Percentiles rank a stretch among this genome's conserved stretches.
Conservation (phyloP, 2,113 vertebrate species). For the Felis chaus region DNA sequence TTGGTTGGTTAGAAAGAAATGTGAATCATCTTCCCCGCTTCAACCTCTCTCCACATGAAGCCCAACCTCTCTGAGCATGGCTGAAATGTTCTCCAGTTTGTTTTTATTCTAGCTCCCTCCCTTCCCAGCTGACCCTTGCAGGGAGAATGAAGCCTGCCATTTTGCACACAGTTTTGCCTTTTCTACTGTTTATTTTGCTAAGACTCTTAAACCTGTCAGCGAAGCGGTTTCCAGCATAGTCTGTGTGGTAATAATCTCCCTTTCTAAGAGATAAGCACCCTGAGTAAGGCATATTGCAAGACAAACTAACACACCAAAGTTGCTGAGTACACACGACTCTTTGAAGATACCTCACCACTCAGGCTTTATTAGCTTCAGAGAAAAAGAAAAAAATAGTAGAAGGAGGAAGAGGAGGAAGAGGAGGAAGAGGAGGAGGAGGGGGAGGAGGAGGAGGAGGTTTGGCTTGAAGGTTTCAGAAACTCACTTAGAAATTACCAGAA, state of each 20-base stretch:
- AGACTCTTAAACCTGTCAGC: constrained; percentile 67
- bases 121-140: background rate
- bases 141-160: constrained; percentile 63
- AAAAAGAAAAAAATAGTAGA: background rate
- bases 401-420: too few relatives aligned
- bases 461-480: background rate
- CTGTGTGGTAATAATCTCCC: constrained; percentile 61
- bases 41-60: background rate
- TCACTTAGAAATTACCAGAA: background rate
- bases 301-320: constrained; percentile 9
- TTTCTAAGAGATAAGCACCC: constrained; percentile 56
- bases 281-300: constrained; percentile 49
- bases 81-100: background rate
- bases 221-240: constrained; percentile 66
- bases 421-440: too few relatives aligned
- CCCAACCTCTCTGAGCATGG: background rate
- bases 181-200: constrained; percentile 73
- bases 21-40: constrained; percentile 51
- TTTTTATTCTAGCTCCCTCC: constrained; percentile 57
- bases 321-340: constrained; percentile 42
- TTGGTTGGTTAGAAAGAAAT: constrained; percentile 44
- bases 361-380: background rate
- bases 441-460: too few relatives aligned
- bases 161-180: constrained; percentile 70
- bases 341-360: background rate